Base-by-base conservation (phyloP, 2,797 vertebrate species). In the Perodicticus potto region DNA sequence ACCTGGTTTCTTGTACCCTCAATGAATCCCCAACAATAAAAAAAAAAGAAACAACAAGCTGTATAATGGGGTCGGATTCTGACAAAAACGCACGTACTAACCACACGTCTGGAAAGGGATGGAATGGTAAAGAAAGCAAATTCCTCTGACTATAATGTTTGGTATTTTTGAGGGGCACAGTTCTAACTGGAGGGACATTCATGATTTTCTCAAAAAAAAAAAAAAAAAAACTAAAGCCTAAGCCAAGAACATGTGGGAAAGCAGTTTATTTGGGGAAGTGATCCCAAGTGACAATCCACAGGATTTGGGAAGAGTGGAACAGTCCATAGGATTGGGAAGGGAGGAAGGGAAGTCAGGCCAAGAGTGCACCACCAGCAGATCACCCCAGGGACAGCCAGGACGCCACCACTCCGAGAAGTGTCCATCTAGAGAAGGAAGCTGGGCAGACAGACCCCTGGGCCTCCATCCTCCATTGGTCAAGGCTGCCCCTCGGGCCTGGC, bases 1-100 rank as follows among this genome's bases (percentile, higher is more conserved):
- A n/a, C n/a, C n/a, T n/a, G n/a, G n/a, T n/a, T n/a, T n/a, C n/a
- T n/a, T n/a, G n/a, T n/a, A n/a, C n/a, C n/a, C n/a, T n/a, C n/a
- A n/a, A n/a, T n/a, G n/a, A n/a, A n/a, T n/a, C n/a, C n/a, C n/a
- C n/a, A n/a, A n/a, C n/a, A n/a, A n/a, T n/a, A n/a, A n/a, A n/a
- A n/a, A n/a, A n/a, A n/a, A n/a, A 92, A 85, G 29, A 95, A 93
- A 72, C 83, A 87, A 65, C n/a, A 65, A 40, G n/a, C 74, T 17
- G 1, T 0, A 0, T 6, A 6, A 0, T 0, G 45, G 89, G 89
- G 4, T 76, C 17, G 81, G 40, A 67, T 34, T 43, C 57, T 57
- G 80, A 19, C 43, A 77, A 3, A 23, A 78, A 32, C 23, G 13
- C 90, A 61, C 2, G 7, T 0, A 29, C 16, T 29, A 53, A 2